Conservation (phyloP, 2,113 vertebrate genomes). For the Pitta sordida region DNA sequence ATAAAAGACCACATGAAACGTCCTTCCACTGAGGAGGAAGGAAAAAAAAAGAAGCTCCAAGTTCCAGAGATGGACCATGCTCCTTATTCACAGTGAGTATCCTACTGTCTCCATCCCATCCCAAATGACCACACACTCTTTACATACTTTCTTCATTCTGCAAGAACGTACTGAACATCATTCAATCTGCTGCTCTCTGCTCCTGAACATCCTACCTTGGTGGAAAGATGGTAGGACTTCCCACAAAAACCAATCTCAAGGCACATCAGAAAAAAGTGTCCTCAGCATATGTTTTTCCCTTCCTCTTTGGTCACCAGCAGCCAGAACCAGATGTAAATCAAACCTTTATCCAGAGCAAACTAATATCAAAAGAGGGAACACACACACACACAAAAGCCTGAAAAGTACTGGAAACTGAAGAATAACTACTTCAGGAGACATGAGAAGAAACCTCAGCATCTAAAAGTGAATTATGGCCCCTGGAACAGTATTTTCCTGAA, state of each 20-base stretch:
- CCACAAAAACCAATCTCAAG: background rate
- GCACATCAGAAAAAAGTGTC: background rate
- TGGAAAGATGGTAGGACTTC: background rate
- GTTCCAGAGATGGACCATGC: background rate
- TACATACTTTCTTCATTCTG: background rate
- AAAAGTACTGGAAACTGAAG: background rate
- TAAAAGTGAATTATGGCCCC: background rate
- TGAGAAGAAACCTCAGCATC: background rate
- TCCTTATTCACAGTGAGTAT: background rate
- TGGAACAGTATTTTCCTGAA: background rate
- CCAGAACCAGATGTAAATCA: background rate
- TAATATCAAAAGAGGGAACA: background rate
- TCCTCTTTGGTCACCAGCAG: background rate
- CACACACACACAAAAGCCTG: background rate
- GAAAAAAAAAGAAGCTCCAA: background rate
- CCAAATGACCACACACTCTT: background rate
- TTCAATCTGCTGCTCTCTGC: background rate
- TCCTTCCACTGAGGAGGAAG: background rate
- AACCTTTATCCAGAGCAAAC: background rate
- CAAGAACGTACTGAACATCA: background rate
- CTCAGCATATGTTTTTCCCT: background rate
- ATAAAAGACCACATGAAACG: background rate
- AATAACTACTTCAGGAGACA: background rate
- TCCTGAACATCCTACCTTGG: background rate
- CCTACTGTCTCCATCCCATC: background rate